Evolutionary conservation across 1,140 invertebrate genomes (phyloP).

Genomic region (Aphis gossypii): DNA sequence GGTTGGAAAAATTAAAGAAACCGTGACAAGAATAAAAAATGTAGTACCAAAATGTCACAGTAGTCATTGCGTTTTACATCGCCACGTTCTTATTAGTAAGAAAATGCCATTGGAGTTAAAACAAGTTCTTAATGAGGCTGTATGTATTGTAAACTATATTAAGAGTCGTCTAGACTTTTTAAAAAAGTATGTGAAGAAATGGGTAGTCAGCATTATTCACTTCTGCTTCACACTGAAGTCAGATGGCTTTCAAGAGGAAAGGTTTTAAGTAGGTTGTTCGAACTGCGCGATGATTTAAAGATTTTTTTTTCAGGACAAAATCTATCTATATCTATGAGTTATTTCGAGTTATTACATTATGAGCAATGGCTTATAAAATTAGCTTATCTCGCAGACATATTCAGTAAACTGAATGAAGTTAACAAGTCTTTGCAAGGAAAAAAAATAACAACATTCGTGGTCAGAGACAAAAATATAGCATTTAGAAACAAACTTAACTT

Average conservation of each 20-base stretch:
- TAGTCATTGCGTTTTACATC: constrained; percentile 39
- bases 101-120: constrained; percentile 2
- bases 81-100: constrained; percentile 39
- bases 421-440: constrained; percentile 61
- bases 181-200: constrained; percentile 32
- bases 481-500: not conserved
- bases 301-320: not conserved
- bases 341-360: constrained; percentile 24
- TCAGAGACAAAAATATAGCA: constrained; percentile 45
- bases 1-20: constrained; percentile 13
- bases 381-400: constrained; percentile 25
- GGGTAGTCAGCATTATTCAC: constrained; percentile 13
- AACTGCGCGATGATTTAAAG: constrained; percentile 61
- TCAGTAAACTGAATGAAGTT: constrained; percentile 65
- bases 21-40: not conserved
- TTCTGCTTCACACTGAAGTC: constrained; percentile 62
- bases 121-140: not conserved
- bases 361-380: constrained; percentile 27
- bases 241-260: constrained; percentile 63
- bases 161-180: constrained; percentile 25
- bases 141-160: constrained; percentile 19
- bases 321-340: not conserved
- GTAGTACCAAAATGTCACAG: not conserved
- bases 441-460: not conserved
- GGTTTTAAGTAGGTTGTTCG: constrained; percentile 63